Evolutionary conservation across 2,888 invertebrate species (phyloP), one percentile per base, ranked within the genome.

Genomic region (Drosophila phalerata): DNA sequence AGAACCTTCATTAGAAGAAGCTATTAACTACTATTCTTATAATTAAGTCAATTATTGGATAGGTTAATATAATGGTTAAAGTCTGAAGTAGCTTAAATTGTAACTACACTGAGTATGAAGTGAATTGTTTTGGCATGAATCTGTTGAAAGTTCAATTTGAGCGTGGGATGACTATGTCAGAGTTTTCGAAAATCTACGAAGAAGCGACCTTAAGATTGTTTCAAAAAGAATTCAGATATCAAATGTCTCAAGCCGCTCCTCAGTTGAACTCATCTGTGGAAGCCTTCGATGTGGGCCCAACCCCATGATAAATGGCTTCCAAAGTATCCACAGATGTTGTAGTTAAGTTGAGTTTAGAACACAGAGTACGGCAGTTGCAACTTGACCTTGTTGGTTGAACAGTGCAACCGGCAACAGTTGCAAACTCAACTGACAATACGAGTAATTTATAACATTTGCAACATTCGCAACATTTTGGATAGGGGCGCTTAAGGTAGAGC

Each of bases 401-500:
- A 58, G 37, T 37, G 40, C 42, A 32, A 25, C 22, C 40, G 22
- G 60, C 60, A 51, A 42, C 30, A 40, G 28, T 49, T 30, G 62
- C 37, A 47, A 48, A 34, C 19, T 38, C 55, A 48, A 30, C 45
- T 28, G 57, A 57, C 48, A 51, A 60, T 51, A 32, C 32, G 43
- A 45, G 43, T 22, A 51, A 61, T 61, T 61, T 51, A 51, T 51
- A 42, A 42, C 48, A 43, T 42, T 34, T 64, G 56, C 56, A 40
- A 22, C 48, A 43, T 42, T 34, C 57, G 56, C 56, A 48, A 32
- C 47, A 48, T 34, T 25, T 32, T 17, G 9, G 47, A 53, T 64
- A 47, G 58, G 49, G 64, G 64, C 64, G 58, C 63, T 38, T 45
- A 62, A 55, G 62, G 53, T 53, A 52, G 43, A 51, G 51, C 34